These are phyloP conservation scores for Gobius niger DNA, from an alignment of 2,113 vertebrate genomes.

Conservation along the genomic window DNA sequence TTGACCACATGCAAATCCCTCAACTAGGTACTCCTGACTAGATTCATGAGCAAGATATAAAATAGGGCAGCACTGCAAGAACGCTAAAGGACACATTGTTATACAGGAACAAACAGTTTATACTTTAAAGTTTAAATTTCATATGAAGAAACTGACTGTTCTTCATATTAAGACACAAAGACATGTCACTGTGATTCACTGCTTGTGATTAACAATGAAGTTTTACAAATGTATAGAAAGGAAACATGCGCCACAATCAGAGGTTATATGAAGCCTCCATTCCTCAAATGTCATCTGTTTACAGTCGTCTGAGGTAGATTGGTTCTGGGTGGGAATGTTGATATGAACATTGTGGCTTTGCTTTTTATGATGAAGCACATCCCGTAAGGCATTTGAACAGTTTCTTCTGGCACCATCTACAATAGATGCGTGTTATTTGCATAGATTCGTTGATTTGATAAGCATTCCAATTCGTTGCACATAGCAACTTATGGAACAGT, in stretches of 20 bases:
- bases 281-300: constrained; percentile 74
- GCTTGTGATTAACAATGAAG: no score
- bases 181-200: no score
- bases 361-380: constrained; percentile 56
- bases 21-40: no score
- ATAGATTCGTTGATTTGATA: constrained; percentile 47
- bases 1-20: no score
- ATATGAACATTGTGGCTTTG: constrained; percentile 58
- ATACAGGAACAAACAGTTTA: no score
- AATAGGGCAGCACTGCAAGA: no score
- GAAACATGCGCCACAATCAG: constrained; percentile 53
- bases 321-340: constrained; percentile 69
- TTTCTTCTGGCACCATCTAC: constrained; percentile 44
- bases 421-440: constrained; percentile 53
- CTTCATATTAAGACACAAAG: no score
- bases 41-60: no score
- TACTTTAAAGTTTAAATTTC: no score
- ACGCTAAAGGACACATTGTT: no score
- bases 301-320: constrained; percentile 70
- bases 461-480: constrained; percentile 25
- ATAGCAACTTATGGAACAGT: neutral
- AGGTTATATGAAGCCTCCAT: constrained; percentile 56
- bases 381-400: constrained; percentile 51
- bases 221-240: constrained; percentile 17
- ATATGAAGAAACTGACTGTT: no score